phyloP scores from a whole-genome alignment of 2,888 invertebrate species.

The Macrostomum cliftonense region DNA sequence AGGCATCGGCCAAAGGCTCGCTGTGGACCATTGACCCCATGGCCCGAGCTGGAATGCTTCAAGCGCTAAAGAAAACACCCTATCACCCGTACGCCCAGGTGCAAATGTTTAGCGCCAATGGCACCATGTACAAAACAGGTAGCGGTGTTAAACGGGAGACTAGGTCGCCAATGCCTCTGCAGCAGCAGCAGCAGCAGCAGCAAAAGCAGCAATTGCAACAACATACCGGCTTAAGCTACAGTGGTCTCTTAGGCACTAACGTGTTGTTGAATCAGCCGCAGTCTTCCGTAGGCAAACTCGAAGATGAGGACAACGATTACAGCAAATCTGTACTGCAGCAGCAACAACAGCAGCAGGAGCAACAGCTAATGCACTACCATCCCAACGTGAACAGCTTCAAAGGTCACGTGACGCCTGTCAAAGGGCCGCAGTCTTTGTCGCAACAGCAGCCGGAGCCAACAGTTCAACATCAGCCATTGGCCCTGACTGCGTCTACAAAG shows the following conservation, averaged over 20 bases:
- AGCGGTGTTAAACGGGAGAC: not conserved
- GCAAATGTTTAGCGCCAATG: slow-evolving; percentile 25
- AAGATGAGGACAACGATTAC: too few relatives aligned
- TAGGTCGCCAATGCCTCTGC: not conserved
- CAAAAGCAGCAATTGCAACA: too few relatives aligned
- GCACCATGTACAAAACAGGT: too few relatives aligned
- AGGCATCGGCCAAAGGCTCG: slow-evolving; percentile 83
- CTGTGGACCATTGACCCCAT: slow-evolving; percentile 85
- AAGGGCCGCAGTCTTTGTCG: too few relatives aligned
- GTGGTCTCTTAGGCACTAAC: not conserved
- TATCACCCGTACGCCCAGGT: slow-evolving; percentile 42
- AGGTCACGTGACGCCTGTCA: too few relatives aligned
- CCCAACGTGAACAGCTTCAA: too few relatives aligned
- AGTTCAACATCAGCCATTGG: too few relatives aligned
- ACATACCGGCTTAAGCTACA: not conserved
- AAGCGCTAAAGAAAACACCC: slow-evolving; percentile 71
- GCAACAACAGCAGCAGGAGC: not conserved
- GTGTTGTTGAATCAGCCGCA: not conserved
- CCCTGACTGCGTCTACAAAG: too few relatives aligned
- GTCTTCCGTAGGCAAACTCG: too few relatives aligned
- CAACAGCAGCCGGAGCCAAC: too few relatives aligned
- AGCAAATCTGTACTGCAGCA: not conserved
- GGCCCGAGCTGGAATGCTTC: slow-evolving; percentile 65
- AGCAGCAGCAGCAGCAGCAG: too few relatives aligned
- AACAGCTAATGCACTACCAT: not conserved